Base-by-base conservation (phyloP, 2,888 invertebrate genomes). In the Abrostola triplasia region DNA sequence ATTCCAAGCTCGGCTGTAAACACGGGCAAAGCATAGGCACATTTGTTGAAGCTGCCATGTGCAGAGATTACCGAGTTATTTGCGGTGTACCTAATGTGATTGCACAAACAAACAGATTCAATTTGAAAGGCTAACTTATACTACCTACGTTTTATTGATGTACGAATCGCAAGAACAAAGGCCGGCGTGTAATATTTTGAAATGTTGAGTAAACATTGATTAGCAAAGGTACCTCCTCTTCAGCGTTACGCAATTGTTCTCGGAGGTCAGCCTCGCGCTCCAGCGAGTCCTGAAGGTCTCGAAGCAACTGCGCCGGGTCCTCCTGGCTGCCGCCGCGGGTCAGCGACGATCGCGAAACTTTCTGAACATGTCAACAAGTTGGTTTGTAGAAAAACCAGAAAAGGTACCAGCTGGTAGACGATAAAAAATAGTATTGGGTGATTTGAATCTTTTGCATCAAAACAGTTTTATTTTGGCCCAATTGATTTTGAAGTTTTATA, bases 231-330 rank as follows among this genome's bases (percentile, higher is more conserved):
- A 97, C 97, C 96, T 99, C 99, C 91, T 98, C 98, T 90, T 99
- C 99, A 11, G 98, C 97, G 89, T 98, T 99, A 73, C 97, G 96
- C 10, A 99, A 92, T 88, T 99, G 99, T 88, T 99, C 99, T 59
- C 98, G 96, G 12, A 99, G 94, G 92, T 99, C 99, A 0, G 98
- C 98, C 90, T 99, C 99, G 36, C 99, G 95, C 92, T 99, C 99
- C 68, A 98, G 94, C 1, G 98, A 98, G 92, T 99, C 99, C 86
- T 98, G 98, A 13, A 99, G 95, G 86, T 99, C 98, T 51, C 98
- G 95, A 69, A 98, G 94, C 47, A 98, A 91, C 85, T 98, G 97
- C 53, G 96, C 96, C 0, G 97, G 97, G 89, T 98, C 97, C 79
- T 97, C 97, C 87, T 97, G 97, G 35, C 97, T 97, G 52, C 97